phyloP scores from a whole-genome alignment of 1,140 invertebrate genomes.

The Agrilus planipennis region DNA sequence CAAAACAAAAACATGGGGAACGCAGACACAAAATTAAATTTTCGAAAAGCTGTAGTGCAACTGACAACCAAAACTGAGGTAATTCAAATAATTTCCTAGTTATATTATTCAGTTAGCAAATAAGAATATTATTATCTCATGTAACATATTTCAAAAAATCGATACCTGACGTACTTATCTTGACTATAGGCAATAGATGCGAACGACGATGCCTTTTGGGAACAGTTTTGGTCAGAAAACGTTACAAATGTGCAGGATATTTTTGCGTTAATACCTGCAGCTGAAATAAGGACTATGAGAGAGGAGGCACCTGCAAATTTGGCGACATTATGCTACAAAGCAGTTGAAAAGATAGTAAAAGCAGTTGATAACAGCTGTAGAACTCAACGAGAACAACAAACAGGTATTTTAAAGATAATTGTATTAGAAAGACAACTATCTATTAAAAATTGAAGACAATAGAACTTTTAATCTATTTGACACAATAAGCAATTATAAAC shows the following conservation, averaged over 20 bases:
- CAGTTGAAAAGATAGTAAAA: slow-evolving; percentile 89
- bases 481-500: too few relatives aligned
- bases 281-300: slow-evolving; percentile 82
- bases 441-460: too few relatives aligned
- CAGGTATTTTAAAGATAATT: slow-evolving; percentile 43
- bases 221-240: slow-evolving; percentile 97
- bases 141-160: too few relatives aligned
- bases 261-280: slow-evolving; percentile 88
- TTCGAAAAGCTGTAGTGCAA: slow-evolving; percentile 93
- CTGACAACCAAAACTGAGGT: slow-evolving; percentile 92
- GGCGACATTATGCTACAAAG: slow-evolving; percentile 97
- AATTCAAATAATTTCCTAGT: neutral
- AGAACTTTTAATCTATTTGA: too few relatives aligned
- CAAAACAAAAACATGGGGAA: too few relatives aligned
- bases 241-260: slow-evolving; percentile 92
- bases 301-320: slow-evolving; percentile 97
- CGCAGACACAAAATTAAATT: slow-evolving; percentile 93
- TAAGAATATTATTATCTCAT: slow-evolving; percentile 1
- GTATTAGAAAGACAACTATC: neutral
- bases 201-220: slow-evolving; percentile 92
- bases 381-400: slow-evolving; percentile 88
- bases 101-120: neutral
- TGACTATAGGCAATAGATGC: slow-evolving; percentile 70
- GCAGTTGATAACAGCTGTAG: slow-evolving; percentile 89
- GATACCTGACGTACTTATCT: too few relatives aligned